phyloP scores from a whole-genome alignment of 1,140 invertebrate genomes.

The Drosophila persimilis region DNA sequence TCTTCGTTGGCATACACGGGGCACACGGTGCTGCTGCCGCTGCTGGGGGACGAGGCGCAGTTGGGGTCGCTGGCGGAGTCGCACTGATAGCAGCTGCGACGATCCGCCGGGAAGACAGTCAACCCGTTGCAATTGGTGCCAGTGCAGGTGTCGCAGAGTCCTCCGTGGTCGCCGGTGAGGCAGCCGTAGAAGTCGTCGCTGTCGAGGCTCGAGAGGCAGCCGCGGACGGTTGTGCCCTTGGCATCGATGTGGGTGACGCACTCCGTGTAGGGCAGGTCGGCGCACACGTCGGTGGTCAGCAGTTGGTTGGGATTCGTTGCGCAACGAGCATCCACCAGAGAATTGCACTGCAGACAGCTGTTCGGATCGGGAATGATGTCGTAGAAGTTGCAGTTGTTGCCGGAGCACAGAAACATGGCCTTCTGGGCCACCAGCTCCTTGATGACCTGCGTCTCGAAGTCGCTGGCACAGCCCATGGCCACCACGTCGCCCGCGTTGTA shows the following conservation, averaged over 20 bases:
- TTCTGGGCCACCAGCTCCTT: constrained; percentile 61
- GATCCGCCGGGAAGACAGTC: constrained; percentile 53
- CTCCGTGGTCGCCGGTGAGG: constrained; percentile 33
- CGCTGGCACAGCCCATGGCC: constrained; percentile 70
- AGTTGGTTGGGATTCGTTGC: constrained; percentile 73
- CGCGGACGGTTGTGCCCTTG: constrained; percentile 55
- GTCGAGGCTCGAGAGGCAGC: constrained; percentile 52
- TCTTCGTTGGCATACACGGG: constrained; percentile 60
- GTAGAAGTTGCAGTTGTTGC: constrained; percentile 56
- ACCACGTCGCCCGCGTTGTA: constrained; percentile 46
- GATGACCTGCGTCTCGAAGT: constrained; percentile 62
- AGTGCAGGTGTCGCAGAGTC: constrained; percentile 54
- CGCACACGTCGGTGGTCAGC: constrained; percentile 36
- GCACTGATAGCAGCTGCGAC: constrained; percentile 65
- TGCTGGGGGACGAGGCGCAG: constrained; percentile 54
- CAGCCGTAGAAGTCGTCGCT: constrained; percentile 56
- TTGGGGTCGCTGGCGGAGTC: constrained; percentile 36
- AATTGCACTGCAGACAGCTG: constrained; percentile 61
- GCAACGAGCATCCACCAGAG: constrained; percentile 53
- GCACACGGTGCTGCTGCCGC: constrained; percentile 54
- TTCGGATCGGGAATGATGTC: constrained; percentile 28
- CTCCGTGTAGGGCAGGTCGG: constrained; percentile 60
- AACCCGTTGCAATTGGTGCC: constrained; percentile 66
- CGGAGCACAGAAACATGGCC: constrained; percentile 55
- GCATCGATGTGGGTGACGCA: constrained; percentile 62